These are phyloP conservation scores for Cheilosia vernalis DNA, from an alignment of 2,888 invertebrate genomes.

Conservation along the genomic window DNA sequence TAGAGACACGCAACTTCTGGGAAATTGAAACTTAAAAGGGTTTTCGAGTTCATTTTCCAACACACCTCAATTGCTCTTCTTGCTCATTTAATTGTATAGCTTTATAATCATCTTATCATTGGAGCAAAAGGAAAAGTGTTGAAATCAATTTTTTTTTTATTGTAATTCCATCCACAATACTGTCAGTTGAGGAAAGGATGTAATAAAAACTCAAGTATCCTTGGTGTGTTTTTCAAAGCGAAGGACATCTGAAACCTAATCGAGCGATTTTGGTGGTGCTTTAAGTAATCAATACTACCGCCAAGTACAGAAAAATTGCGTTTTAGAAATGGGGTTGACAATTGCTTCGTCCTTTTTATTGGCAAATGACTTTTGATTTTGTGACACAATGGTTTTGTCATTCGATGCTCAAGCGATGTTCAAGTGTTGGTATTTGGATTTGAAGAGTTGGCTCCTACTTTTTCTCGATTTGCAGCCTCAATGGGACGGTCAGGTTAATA, in stretches of 20 bases:
- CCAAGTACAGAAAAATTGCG: not conserved
- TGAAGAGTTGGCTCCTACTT: no score
- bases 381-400: not conserved
- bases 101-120: not conserved
- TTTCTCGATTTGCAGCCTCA: no score
- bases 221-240: not conserved
- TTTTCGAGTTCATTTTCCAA: not conserved
- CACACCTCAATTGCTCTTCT: not conserved
- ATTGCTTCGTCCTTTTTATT: not conserved
- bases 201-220: constrained; percentile 2
- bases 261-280: not conserved
- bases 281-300: not conserved
- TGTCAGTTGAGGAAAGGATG: constrained; percentile 2
- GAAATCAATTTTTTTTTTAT: not conserved
- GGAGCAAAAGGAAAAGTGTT: not conserved
- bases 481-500: no score
- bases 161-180: not conserved
- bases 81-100: not conserved
- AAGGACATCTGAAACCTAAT: constrained; percentile 2
- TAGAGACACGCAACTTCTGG: no score
- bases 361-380: not conserved
- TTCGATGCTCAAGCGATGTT: not conserved
- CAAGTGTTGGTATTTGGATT: not conserved
- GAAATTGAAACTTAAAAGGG: not conserved
- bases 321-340: not conserved